Evolutionary conservation across 1,140 invertebrate genomes (phyloP), one percentile per base, ranked within the genome.

Genomic region (Dermatophagoides farinae): DNA sequence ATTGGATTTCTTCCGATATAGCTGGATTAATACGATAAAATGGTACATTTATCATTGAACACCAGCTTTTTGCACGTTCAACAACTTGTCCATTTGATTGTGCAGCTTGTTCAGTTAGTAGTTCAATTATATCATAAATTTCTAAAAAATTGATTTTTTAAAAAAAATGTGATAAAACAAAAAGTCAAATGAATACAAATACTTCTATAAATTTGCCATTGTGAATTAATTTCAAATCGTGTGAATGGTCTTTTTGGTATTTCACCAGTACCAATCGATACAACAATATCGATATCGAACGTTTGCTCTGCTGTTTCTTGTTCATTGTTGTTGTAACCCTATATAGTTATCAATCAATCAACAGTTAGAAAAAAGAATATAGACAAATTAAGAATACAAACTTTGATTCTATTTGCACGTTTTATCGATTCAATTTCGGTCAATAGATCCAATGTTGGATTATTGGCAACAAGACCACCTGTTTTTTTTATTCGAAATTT

Each of bases 401-500:
- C 31, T 8, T 4, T 31, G 2, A 58, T n/a, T 20, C 16, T 23
- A 22, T 25, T 50, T 25, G 52, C 58, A 8, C 31, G 38, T 39
- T 63, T 63, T 5, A 59, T 23, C 16, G 49, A 20, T 14, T 31
- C 79, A 40, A 97, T 83, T 73, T 97, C 92, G 0, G 91, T 90
- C 50, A 97, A 74, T 0, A 87, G 81, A 71, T 97, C 92, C 47
- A 97, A 70, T 0, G 92, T 95, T 0, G 93, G 93, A 71, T 97
- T 97, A 70, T 98, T 98, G 0, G 90, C 82, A 60, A 96, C 91
- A 6, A 98, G 73, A n/a, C 93, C 93, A n/a, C 92, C 92, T 57
- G 22, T n/a, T n/a, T n/a, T n/a, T n/a, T n/a, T n/a, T n/a, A n/a
- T n/a, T n/a, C n/a, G n/a, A n/a, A n/a, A n/a, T n/a, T n/a, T n/a